Base-by-base conservation (phyloP, 2,113 vertebrate species). In the Phaetusa simplex region DNA sequence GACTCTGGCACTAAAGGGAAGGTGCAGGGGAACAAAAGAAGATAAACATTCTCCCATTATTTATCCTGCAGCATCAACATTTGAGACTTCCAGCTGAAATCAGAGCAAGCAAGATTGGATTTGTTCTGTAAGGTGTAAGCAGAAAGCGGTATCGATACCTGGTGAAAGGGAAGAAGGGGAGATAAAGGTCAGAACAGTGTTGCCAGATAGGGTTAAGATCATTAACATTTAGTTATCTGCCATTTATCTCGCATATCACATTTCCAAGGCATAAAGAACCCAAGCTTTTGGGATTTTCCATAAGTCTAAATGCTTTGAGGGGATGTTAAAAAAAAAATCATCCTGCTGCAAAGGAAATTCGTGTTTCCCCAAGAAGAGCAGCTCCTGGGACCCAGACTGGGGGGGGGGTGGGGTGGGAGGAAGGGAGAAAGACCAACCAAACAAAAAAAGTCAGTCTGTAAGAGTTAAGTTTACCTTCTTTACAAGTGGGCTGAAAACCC, bases 81-180 rank as follows among this genome's bases (percentile, higher is more conserved):
- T 82, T 11, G 29, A 26, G 27, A 42, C 21, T 40, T 30, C 12
- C 62, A 67, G 70, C 40, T 43, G 43, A 64, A 95, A 95, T 87
- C 92, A 91, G 78, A 93, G 82, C 72, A 62, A 12, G 17, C 4
- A 11, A 2, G 19, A 72, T 47, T 3, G 3, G 87, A 64, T 74
- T 36, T 52, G 38, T 9, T 19, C 21, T 19, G 56, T 8, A 26
- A 67, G 52, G 56, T 22, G 36, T 3, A 43, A 45, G 71, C 88
- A 95, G 74, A 89, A 93, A 69, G 55, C 0, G 71, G 96, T 66
- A 82, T 4, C 70, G 50, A 23, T 11, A 66, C 49, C 93, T 82
- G 82, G 36, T 42, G 92, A 95, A 94, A 96, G 82, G 62, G 27
- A 73, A 95, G 82, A 76, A 72, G 91, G 29, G 70, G 12, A 97